These are phyloP conservation scores for Ploceus nigricollis DNA, from an alignment of 2,113 vertebrate genomes.

Conservation along the genomic window DNA sequence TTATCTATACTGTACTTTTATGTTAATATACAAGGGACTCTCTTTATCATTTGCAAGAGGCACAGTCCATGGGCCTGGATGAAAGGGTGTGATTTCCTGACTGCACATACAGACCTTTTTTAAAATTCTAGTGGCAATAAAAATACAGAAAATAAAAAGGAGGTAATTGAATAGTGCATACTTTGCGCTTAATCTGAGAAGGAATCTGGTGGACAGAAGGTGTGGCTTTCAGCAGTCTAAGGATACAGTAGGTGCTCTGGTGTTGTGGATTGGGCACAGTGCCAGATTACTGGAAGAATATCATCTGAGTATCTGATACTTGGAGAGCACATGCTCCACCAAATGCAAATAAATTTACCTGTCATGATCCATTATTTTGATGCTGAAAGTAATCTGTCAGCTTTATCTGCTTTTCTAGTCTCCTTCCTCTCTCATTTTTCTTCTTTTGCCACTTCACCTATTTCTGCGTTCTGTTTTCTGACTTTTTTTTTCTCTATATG, in stretches of 20 bases:
- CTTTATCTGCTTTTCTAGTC: neutral
- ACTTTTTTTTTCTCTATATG: neutral
- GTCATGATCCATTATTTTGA: neutral
- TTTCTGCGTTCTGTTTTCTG: neutral
- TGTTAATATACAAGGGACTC: neutral
- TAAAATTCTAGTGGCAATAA: neutral
- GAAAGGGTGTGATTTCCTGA: neutral
- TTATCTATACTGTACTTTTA: neutral
- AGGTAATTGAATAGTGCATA: neutral
- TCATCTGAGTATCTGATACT: neutral
- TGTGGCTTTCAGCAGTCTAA: neutral
- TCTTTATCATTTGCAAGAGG: neutral
- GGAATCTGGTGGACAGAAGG: neutral
- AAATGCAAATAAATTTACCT: conserved; percentile 7
- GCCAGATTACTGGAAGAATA: neutral
- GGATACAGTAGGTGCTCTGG: neutral
- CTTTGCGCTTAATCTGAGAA: neutral
- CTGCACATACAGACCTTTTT: neutral
- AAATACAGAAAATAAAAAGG: neutral
- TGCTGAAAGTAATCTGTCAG: neutral
- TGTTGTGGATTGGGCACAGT: neutral
- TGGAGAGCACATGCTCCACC: neutral
- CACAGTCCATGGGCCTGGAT: neutral
- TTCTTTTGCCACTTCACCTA: neutral
- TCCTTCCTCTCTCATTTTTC: neutral